Evolutionary conservation across 2,888 invertebrate genomes (phyloP), one percentile per base, ranked within the genome.

Genomic region (Sycophila texana): DNA sequence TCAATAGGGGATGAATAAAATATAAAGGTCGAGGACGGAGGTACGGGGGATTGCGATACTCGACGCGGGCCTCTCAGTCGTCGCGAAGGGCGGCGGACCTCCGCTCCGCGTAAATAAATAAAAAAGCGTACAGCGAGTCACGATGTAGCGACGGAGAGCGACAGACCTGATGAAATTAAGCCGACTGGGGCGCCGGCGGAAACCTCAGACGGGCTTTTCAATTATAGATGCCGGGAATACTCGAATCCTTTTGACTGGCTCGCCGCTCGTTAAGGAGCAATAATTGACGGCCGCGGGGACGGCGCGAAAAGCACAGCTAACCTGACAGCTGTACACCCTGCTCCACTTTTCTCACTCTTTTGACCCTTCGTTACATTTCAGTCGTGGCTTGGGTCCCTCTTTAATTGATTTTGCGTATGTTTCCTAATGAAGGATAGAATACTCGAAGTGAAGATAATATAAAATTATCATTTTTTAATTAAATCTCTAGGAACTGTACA

Each of bases 1-100:
- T 90, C 89, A 89, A 89, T 89, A 88, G 88, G 87, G 87, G 87
- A 90, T 90, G 89, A 90, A 90, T 90, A 90, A 90, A 89, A 90
- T 89, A 90, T 90, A 88, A 89, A 86, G 86, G 85, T 83, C 84
- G 72, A 81, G 80, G 82, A 84, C 3, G 58, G 57, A 16, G 55
- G 49, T 4, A 10, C 47, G 47, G 47, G n/a, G 63, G 49, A 74
- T 39, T 14, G 65, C 58, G 49, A 18, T 66, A 30, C 22, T 14
- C 12, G 22, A 51, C 60, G 51, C 67, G 77, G 81, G 70, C 81
- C 81, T 77, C 3, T 1, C 78, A 79, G 74, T 14, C 39, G 74
- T 67, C 82, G 80, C 16, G 61, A 47, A 39, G 18, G 39, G 84
- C 84, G 86, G 86, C 85, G 3, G 86, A 86, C 85, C 85, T 85